Evolutionary conservation across 2,113 vertebrate species (phyloP), one percentile per base, ranked within the genome.

Genomic region (Daphoenositta chrysoptera): DNA sequence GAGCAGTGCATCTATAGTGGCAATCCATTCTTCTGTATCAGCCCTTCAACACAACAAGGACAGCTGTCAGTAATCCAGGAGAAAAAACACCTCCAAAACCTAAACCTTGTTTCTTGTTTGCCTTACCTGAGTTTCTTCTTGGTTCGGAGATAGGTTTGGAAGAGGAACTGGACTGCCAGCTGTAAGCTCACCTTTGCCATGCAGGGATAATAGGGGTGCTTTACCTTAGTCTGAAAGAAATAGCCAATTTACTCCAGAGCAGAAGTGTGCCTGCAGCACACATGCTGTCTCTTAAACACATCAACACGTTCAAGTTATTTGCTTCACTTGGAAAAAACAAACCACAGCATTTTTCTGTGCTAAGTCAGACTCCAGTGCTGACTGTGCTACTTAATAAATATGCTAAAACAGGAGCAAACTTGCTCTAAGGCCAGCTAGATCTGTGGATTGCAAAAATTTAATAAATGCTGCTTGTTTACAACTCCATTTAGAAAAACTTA

Each of bases 21-120:
- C 98, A 95, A 99, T 99, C 99, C 99, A 99, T 91, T 99, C 99
- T 97, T 99, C 99, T 72, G 99, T 99, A 95, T 99, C 99, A 96
- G 98, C 98, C 98, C 99, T 99, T 95, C 65, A 87, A 96, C 39
- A 93, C 77, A 90, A 87, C 33, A 95, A 45, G 58, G 53, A 83
- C 14, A 93, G 53, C 3, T 12, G 13, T 97, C 28, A 95, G 79
- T 15, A 68, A 64, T 3, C 66, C 7, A 39, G 60, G 15, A 72
- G 44, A 20, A 56, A 48, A 47, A 40, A 6, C 31, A 53, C 6
- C 35, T 70, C 50, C 50, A 68, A 58, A 78, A 78, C 15, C 7
- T 1, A 45, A 77, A 23, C 9, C 14, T 18, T 1, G 6, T 5
- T 63, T 63, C 45, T 24, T 7, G 2, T 39, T 56, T 68, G 70